These are phyloP conservation scores for Grammomys dolichurus DNA, from an alignment of 2,113 vertebrate species.

Conservation along the genomic window DNA sequence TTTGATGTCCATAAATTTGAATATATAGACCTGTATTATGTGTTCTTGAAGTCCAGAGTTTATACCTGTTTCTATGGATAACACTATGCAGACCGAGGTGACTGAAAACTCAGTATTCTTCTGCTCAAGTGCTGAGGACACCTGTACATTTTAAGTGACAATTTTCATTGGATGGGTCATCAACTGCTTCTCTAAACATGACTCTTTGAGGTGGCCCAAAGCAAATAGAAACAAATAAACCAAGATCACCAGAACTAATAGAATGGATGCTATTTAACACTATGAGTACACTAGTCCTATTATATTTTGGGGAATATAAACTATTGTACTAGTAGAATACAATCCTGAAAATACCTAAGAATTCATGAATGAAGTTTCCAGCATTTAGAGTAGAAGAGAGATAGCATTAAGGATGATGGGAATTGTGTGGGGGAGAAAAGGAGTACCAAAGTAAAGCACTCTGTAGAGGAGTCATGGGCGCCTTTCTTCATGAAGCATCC, in stretches of 20 bases:
- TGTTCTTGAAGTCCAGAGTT: constrained; percentile 27
- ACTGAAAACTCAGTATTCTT: background rate
- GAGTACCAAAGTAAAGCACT: rapidly evolving
- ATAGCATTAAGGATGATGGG: too few relatives aligned
- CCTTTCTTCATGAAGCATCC: background rate
- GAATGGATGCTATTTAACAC: background rate
- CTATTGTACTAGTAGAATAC: background rate
- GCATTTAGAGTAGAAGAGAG: background rate
- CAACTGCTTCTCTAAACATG: background rate
- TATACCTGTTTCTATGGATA: background rate
- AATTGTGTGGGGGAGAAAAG: background rate
- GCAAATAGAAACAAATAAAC: background rate
- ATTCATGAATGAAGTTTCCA: background rate
- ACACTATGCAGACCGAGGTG: background rate
- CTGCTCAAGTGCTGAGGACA: background rate
- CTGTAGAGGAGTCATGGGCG: rapidly evolving
- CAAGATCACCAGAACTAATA: background rate
- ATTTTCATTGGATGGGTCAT: background rate
- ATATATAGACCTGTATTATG: background rate
- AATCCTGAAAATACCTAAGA: background rate
- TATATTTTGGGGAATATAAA: background rate
- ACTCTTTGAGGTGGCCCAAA: background rate
- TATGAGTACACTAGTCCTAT: background rate
- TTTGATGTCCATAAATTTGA: constrained; percentile 29
- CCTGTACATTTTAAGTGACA: constrained; percentile 29